Percentiles rank a stretch among this genome's conserved stretches.
phyloP scores from a whole-genome alignment of 1,140 invertebrate species.

The Polypedilum pembai region DNA sequence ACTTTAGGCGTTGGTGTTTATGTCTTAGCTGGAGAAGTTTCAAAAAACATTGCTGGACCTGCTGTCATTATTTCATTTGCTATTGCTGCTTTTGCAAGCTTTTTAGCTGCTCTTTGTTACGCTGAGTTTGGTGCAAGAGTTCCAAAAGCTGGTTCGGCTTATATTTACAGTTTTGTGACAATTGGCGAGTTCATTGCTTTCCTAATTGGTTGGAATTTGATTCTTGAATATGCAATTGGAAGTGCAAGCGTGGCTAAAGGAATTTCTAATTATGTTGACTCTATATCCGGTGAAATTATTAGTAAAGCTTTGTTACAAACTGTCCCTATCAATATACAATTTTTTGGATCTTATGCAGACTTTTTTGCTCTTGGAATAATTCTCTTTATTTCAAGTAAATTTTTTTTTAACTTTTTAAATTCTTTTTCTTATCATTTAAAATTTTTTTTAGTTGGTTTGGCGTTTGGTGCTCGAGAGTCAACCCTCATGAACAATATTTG shows the following conservation, averaged over 20 bases:
- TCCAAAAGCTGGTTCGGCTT: constrained; percentile 79
- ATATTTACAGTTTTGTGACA: constrained; percentile 83
- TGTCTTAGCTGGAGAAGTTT: constrained; percentile 78
- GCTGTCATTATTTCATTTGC: constrained; percentile 76
- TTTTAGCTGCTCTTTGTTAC: constrained; percentile 76
- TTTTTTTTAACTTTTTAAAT: background rate
- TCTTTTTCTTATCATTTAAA: background rate
- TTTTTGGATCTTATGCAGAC: constrained; percentile 56
- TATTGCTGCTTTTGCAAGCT: constrained; percentile 74
- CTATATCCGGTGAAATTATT: constrained; percentile 43
- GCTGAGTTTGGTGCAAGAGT: constrained; percentile 86
- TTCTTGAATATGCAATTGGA: constrained; percentile 84
- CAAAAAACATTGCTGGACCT: constrained; percentile 68
- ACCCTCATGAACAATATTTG: constrained; percentile 67
- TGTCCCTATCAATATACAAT: constrained; percentile 58
- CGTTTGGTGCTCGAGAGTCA: constrained; percentile 73
- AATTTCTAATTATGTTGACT: constrained; percentile 63
- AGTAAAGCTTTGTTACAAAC: constrained; percentile 51
- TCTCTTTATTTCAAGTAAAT: constrained; percentile 47
- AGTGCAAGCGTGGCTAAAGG: constrained; percentile 73
- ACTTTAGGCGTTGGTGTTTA: constrained; percentile 85
- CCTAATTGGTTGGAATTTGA: constrained; percentile 81
- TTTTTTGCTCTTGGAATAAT: constrained; percentile 53
- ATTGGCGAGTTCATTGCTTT: constrained; percentile 76
- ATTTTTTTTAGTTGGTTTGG: constrained; percentile 54